phyloP scores from a whole-genome alignment of 2,113 vertebrate genomes.

The Toxotes jaculatrix region DNA sequence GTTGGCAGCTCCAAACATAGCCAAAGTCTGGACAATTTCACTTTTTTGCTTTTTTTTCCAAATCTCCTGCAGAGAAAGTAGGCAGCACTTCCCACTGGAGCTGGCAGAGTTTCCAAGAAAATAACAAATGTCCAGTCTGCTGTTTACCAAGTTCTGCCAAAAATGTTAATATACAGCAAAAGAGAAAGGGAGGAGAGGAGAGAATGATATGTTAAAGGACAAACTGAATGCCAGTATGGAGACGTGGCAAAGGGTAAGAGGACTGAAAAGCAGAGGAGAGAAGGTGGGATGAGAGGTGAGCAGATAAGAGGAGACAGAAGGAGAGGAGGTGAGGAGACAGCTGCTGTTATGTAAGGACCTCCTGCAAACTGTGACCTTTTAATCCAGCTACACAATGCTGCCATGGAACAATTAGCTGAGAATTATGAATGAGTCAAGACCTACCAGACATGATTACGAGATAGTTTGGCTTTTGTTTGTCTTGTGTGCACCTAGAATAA shows the following conservation, averaged over 20 bases:
- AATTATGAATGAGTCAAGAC: constrained; percentile 19
- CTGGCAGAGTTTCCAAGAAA: neutral
- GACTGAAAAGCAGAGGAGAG: neutral
- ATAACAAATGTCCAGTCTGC: neutral
- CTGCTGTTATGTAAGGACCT: constrained; percentile 48
- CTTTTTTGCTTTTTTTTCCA: no score
- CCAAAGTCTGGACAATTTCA: neutral
- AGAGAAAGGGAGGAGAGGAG: neutral
- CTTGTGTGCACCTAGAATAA: neutral
- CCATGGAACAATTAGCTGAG: constrained; percentile 40
- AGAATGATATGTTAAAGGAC: neutral
- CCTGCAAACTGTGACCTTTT: constrained; percentile 62
- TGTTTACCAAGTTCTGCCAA: constrained; percentile 3
- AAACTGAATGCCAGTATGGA: constrained; percentile 14
- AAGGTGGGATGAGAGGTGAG: constrained; percentile 15
- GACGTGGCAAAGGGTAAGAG: neutral
- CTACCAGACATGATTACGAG: neutral
- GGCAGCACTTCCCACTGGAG: neutral
- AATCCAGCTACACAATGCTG: constrained; percentile 21
- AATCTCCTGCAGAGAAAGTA: neutral
- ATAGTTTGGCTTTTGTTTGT: constrained; percentile 1
- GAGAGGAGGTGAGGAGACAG: constrained; percentile 35
- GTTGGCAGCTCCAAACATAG: no score
- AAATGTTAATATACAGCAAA: constrained; percentile 2
- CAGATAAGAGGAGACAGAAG: constrained; percentile 27